Conservation (phyloP, 2,888 invertebrate genomes). For the Lottia gigantea region DNA sequence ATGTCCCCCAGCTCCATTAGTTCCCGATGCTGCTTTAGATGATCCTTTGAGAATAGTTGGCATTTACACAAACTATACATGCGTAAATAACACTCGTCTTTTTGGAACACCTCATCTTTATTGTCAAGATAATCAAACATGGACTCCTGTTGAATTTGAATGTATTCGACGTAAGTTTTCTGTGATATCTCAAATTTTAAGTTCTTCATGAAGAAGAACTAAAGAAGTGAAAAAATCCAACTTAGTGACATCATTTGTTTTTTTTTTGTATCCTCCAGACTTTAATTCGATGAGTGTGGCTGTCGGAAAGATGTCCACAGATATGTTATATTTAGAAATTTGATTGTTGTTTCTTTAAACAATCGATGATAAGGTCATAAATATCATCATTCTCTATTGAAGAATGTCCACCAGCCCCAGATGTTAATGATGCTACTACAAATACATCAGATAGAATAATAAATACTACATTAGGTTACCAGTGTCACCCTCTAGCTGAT, state of each 20-base stretch:
- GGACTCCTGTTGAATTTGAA: slow-evolving; percentile 3
- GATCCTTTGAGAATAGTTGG: slow-evolving; percentile 4
- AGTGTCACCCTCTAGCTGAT: not conserved
- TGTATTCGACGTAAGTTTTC: not conserved
- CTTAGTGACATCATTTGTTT: no score
- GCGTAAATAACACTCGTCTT: not conserved
- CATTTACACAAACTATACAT: not conserved
- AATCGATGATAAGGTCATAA: no score
- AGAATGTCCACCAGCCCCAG: not conserved
- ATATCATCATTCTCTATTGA: not conserved
- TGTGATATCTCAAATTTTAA: not conserved
- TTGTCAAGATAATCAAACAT: not conserved
- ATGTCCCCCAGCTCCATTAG: not conserved
- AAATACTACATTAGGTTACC: not conserved
- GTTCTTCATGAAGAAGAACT: no score
- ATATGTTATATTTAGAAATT: no score
- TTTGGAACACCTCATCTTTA: not conserved
- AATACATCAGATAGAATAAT: not conserved
- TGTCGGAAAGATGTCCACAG: no score
- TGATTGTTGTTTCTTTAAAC: no score
- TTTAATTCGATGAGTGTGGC: no score
- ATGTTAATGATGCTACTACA: not conserved
- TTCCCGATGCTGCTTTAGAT: not conserved
- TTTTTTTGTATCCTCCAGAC: no score
- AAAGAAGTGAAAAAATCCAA: no score